These are phyloP conservation scores for Bombus affinis DNA, from an alignment of 1,140 invertebrate genomes.

Conservation along the genomic window DNA sequence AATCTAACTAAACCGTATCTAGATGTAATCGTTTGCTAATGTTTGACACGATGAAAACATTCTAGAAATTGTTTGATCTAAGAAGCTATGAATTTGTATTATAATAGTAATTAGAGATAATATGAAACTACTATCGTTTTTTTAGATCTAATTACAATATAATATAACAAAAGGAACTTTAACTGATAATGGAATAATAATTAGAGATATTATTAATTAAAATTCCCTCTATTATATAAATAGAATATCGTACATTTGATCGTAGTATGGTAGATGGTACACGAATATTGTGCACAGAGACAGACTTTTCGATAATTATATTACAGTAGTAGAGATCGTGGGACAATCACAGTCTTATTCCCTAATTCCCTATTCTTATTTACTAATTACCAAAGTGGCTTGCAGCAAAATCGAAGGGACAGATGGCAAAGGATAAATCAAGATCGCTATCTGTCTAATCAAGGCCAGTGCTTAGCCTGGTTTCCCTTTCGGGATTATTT, in stretches of 20 bases:
- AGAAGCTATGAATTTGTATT: not conserved
- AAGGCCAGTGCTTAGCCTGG: slow-evolving; percentile 51
- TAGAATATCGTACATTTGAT: not conserved
- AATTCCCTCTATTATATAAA: not conserved
- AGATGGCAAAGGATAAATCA: slow-evolving; percentile 61
- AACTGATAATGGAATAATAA: not conserved
- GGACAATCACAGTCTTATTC: slow-evolving; percentile 19
- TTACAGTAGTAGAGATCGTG: not conserved
- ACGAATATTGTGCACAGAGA: no score
- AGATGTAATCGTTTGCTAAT: not conserved
- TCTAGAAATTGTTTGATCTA: no score
- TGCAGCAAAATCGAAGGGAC: slow-evolving; percentile 16
- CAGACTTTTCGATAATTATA: slow-evolving; percentile 20
- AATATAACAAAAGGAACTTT: no score
- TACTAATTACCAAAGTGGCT: slow-evolving; percentile 44
- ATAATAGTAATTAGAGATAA: not conserved
- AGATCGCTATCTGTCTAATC: slow-evolving; percentile 66
- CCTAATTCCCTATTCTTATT: no score
- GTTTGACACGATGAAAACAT: not conserved
- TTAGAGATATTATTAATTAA: not conserved
- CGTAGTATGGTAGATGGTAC: no score
- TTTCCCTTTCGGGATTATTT: slow-evolving; percentile 46
- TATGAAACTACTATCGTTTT: no score
- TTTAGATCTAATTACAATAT: no score
- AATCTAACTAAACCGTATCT: no score